Conservation (phyloP, 1,140 invertebrate genomes). For the Sarcophaga bullata region DNA sequence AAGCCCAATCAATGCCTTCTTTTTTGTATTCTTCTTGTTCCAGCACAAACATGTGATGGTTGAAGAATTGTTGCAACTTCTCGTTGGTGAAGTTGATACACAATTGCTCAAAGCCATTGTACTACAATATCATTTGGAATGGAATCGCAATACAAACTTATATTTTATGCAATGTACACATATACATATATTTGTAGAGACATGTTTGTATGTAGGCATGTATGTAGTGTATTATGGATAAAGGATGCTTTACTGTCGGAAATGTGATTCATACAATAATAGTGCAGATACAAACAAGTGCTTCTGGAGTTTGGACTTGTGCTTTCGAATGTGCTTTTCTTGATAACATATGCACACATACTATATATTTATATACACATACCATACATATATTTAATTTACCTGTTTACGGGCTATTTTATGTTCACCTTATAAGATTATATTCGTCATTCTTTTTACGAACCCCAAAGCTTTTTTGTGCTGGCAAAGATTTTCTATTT, state of each 20-base stretch:
- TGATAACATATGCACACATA: too few relatives aligned
- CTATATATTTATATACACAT: background rate
- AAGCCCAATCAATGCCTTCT: conserved; percentile 93
- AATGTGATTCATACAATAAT: background rate
- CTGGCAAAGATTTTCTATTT: conserved; percentile 1
- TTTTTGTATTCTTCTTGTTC: conserved; percentile 97
- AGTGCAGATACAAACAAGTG: background rate
- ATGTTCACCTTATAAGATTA: background rate
- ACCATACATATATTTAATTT: background rate
- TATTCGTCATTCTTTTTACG: background rate
- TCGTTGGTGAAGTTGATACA: conserved; percentile 99
- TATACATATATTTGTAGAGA: too few relatives aligned
- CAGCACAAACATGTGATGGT: conserved; percentile 98
- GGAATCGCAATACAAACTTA: too few relatives aligned
- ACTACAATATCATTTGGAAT: conserved; percentile 69
- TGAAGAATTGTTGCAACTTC: conserved; percentile 97
- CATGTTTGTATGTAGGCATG: too few relatives aligned
- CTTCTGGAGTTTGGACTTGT: too few relatives aligned
- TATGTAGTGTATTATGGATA: background rate
- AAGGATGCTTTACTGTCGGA: background rate
- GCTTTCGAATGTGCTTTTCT: too few relatives aligned
- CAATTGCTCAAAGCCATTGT: conserved; percentile 98
- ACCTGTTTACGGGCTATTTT: background rate
- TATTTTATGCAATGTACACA: too few relatives aligned
- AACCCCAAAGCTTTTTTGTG: background rate